Evolutionary conservation across 1,140 invertebrate species (phyloP), one percentile per base, ranked within the genome.

Genomic region (Rhysida immarginata): DNA sequence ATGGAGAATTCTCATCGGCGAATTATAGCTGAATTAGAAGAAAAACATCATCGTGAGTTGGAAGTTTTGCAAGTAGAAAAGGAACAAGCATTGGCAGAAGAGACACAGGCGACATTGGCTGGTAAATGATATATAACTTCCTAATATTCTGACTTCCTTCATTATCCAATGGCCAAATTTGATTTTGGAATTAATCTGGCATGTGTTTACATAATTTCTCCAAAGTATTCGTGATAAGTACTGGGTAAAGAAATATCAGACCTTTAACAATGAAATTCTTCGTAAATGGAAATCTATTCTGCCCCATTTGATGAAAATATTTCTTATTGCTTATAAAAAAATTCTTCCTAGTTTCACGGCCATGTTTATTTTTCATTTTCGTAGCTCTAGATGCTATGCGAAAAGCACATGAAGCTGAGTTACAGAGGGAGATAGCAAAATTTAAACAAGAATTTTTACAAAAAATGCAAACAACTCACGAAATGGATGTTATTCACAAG

Each of bases 341-440:
- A 41, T 41, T 41, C 35, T 41, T 11, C n/a, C n/a, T 11, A 41
- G n/a, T 41, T 41, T 41, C 35, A 41, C n/a, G n/a, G 35, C 11
- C 35, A 41, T n/a, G 11, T n/a, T 41, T 41, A 11, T 41, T 41
- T n/a, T 23, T 23, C 24, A 8, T 26, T 24, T 11, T 26, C 66
- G 78, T 81, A 59, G 89, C 90, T 16, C 70, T 95, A 53, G 90
- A 95, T 69, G 88, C 87, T 2, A 91, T 95, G 82, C 77, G 87
- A 42, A 91, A 93, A 69, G 88, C 88, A 1, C 90, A 95, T 68
- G 86, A 93, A 71, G 84, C 82, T 59, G 89, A 95, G 67, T 84
- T 94, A 23, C 82, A 90, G 62, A 80, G 82, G 49, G 85, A 93
- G 72, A 84, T 91, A 14, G 77, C 83, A 16, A 85, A 85, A 66